Base-by-base conservation (phyloP, 2,797 vertebrate species). In the Cyprinodon diabolis region DNA sequence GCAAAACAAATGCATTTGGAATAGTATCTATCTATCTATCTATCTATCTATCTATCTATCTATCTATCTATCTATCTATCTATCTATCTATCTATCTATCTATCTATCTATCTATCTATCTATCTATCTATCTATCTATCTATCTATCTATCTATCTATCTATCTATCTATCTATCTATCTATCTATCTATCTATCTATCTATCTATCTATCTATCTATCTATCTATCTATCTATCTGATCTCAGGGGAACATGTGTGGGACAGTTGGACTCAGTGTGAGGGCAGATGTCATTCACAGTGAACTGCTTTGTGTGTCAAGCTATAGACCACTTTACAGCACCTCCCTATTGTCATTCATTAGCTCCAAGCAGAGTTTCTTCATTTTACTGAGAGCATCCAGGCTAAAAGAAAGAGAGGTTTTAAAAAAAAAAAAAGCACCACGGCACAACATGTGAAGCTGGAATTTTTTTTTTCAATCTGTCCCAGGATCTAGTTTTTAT, bases 261-360 rank as follows among this genome's bases (percentile, higher is more conserved):
- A 87, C 94, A 95, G 93, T 92, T 87, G 92, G 91, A 92, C 87
- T 89, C 90, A 92, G 88, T 79, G 89, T 70, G 90, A 94, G 91
- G 90, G 91, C 90, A 97, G 96, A 96, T 97, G 96, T 96, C 91
- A 17, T 94, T 95, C 92, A 25, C 43, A 52, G 78, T 5, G 54
- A 74, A 74, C 77, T 84, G 87, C 92, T 96, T 96, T 96, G 95
- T 96, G 89, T 72, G 13, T 43, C 72, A 45, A 72, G 84, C 85
- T 90, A 58, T 92, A 90, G 93, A 90, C 91, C 90, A 95, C 91
- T 89, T 94, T 86, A 95, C 94, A 90, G 91, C 91, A 91, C 76
- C 90, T 78, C 86, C 91, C 93, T 78, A 95, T 96, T 97, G 95
- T 96, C 91, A 96, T 97, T 96, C 94, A 95, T 90, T 87, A 78